A percentile compares a stretch with the other conserved stretches of the same genome.
phyloP scores from a whole-genome alignment of 2,113 vertebrate genomes.

The Anguilla rostrata region DNA sequence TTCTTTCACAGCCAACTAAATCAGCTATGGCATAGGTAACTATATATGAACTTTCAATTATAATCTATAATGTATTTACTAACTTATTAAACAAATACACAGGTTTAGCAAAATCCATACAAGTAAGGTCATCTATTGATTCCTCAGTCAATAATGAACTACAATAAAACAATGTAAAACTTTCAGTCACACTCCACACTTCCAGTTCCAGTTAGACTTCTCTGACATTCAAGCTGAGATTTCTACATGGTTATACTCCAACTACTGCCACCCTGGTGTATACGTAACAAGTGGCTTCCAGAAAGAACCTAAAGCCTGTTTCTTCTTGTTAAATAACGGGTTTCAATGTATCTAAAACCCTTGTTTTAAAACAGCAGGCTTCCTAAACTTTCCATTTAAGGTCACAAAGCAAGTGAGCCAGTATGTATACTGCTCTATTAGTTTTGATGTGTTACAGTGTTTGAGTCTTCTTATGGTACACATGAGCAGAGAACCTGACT shows the following conservation, averaged over 20 bases:
- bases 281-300: background rate
- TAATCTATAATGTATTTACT: background rate
- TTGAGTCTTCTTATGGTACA: background rate
- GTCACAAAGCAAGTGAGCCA: background rate
- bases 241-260: background rate
- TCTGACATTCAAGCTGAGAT: background rate
- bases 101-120: background rate
- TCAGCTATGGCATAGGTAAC: too few species aligned
- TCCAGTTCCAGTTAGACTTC: background rate
- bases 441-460: background rate
- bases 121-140: too few species aligned
- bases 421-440: background rate
- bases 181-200: background rate
- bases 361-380: slow-evolving; percentile 4
- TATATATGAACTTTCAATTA: too few species aligned
- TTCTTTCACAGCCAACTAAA: background rate
- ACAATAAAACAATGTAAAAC: too few species aligned
- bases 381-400: background rate
- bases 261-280: too few species aligned
- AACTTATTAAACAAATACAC: background rate
- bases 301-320: background rate
- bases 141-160: too few species aligned
- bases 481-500: background rate
- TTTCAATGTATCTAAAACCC: background rate
- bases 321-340: background rate